Conservation (phyloP, 1,140 invertebrate species). For the Zaprionus africanus region DNA sequence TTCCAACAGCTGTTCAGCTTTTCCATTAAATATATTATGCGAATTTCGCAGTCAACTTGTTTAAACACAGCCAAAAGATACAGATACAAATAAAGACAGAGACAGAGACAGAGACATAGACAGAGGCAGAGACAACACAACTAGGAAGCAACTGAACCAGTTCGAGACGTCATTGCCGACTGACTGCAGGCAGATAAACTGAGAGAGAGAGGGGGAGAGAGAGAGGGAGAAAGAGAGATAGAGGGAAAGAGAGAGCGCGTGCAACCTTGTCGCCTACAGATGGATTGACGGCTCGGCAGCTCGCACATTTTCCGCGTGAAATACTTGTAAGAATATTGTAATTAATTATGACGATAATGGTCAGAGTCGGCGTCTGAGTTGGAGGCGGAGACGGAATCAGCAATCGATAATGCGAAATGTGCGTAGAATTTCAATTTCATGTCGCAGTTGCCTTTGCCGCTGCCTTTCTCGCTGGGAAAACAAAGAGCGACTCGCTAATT, state of each 20-base stretch:
- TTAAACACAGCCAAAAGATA: background rate
- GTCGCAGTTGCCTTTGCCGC: background rate
- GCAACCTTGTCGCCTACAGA: slow-evolving; percentile 16
- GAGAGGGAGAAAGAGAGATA: background rate
- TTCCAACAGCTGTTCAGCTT: background rate
- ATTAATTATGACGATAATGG: slow-evolving; percentile 56
- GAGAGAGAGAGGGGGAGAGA: background rate
- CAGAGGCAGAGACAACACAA: background rate
- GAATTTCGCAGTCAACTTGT: background rate
- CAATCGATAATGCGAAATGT: slow-evolving; percentile 27
- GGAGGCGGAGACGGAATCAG: slow-evolving; percentile 22
- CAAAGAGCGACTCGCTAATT: slow-evolving; percentile 55
- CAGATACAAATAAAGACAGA: background rate
- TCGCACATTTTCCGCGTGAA: slow-evolving; percentile 46
- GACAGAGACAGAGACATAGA: background rate
- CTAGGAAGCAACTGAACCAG: slow-evolving; percentile 8
- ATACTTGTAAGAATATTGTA: slow-evolving; percentile 22
- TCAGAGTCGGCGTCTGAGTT: background rate
- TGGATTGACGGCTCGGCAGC: slow-evolving; percentile 30
- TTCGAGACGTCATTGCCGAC: slow-evolving; percentile 1
- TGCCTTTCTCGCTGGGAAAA: slow-evolving; percentile 32
- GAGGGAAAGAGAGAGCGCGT: background rate
- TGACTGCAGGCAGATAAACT: background rate
- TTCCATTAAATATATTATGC: background rate
- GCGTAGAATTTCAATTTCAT: slow-evolving; percentile 47